These are phyloP conservation scores for Pangasius krempfi DNA, from an alignment of 2,797 vertebrate genomes.

Conservation along the genomic window DNA sequence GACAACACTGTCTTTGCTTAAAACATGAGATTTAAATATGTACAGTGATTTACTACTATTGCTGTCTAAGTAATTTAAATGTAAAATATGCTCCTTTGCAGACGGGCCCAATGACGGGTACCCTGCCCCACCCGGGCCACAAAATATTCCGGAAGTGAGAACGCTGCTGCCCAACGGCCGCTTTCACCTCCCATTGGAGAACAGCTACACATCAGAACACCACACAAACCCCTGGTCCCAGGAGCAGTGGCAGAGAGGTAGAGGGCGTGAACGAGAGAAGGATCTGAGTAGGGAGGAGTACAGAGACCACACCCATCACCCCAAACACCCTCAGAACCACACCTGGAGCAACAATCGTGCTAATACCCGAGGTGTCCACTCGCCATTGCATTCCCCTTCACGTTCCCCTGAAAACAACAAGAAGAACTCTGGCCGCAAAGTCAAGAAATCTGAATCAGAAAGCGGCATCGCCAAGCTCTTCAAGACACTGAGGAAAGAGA, in stretches of 20 bases:
- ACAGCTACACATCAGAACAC: conserved; percentile 94
- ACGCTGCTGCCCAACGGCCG: conserved; percentile 78
- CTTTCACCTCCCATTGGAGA: conserved; percentile 90
- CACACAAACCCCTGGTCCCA: conserved; percentile 93
- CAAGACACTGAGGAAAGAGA: conserved; percentile 79
- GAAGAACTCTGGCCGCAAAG: conserved; percentile 75
- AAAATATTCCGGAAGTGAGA: conserved; percentile 98
- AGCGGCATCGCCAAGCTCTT: conserved; percentile 81
- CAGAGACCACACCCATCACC: conserved; percentile 81
- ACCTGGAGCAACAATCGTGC: conserved; percentile 74
- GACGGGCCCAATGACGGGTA: conserved; percentile 95
- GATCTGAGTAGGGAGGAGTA: conserved; percentile 73
- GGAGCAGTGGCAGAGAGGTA: conserved; percentile 83
- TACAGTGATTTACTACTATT: not conserved
- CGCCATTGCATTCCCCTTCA: conserved; percentile 68
- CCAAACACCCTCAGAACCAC: conserved; percentile 78
- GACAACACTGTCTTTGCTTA: not conserved
- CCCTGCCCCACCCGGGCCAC: conserved; percentile 92
- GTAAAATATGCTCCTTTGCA: conserved; percentile 69
- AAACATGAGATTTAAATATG: not conserved
- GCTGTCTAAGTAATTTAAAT: not conserved
- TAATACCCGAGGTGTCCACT: conserved; percentile 69
- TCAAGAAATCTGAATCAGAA: conserved; percentile 81
- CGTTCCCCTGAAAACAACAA: conserved; percentile 79
- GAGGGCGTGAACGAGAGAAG: conserved; percentile 71